phyloP scores from a whole-genome alignment of 2,888 invertebrate genomes.

The Torymus texanus region DNA sequence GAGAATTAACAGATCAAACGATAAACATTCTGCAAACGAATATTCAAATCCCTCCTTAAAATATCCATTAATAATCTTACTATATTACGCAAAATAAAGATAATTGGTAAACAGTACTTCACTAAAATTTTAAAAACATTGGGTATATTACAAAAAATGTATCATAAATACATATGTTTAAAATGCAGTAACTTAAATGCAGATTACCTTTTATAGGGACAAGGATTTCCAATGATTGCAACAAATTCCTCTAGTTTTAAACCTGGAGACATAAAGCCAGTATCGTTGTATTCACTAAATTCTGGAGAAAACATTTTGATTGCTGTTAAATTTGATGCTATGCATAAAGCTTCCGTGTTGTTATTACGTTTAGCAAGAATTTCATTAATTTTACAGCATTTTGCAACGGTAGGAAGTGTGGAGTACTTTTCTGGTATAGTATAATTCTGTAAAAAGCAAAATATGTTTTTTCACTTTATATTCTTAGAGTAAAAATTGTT shows the following conservation, averaged over 20 bases:
- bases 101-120: too few species aligned
- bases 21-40: too few species aligned
- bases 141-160: too few species aligned
- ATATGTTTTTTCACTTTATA: too few species aligned
- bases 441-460: conserved; percentile 61
- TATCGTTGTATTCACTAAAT: conserved; percentile 77
- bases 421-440: conserved; percentile 60
- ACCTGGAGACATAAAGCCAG: conserved; percentile 74
- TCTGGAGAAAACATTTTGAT: conserved; percentile 75
- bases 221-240: conserved; percentile 79
- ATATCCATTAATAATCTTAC: too few species aligned
- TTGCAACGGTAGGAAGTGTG: conserved; percentile 65
- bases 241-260: conserved; percentile 76
- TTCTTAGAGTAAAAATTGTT: too few species aligned
- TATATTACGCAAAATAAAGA: too few species aligned
- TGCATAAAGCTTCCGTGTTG: conserved; percentile 57
- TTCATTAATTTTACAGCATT: conserved; percentile 67
- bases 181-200: too few species aligned
- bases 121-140: too few species aligned
- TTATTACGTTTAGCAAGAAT: conserved; percentile 59
- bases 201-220: conserved; percentile 77
- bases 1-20: too few species aligned
- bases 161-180: too few species aligned
- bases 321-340: conserved; percentile 34
- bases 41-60: too few species aligned